Evolutionary conservation across 2,888 invertebrate species (phyloP), one percentile per base, ranked within the genome.

Genomic region (Lymantria dispar): DNA sequence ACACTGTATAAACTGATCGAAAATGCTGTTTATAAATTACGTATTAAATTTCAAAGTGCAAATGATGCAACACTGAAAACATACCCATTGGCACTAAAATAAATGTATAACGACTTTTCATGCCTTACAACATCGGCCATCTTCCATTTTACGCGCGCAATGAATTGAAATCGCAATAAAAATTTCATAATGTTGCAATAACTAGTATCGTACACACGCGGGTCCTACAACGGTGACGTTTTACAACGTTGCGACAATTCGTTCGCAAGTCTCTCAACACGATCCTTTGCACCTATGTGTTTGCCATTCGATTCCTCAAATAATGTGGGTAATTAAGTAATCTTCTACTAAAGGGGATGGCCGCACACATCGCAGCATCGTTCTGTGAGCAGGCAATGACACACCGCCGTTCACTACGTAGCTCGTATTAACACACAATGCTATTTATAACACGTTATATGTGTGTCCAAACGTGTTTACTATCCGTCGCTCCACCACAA

Each of bases 401-500:
- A 88, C 88, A 87, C 78, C 78, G 71, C 64, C 64, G 67, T 72
- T 69, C 77, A 74, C 83, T 83, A 89, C 89, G 87, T 86, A 85
- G 79, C 81, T 70, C 70, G 74, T 79, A 80, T 85, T 85, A 83
- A 81, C 83, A 83, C 80, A 85, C 83, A 80, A 83, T 80, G 82
- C 87, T 87, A 87, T 87, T 87, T 85, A 86, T 88, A 85, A 71
- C 67, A 78, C 75, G 74, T 74, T 77, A 74, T 79, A 78, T 78
- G 81, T 77, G 81, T 84, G 82, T 84, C 83, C 76, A 81, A 73
- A 74, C 78, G 78, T 76, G 87, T 89, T 90, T 89, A 89, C 90
- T 87, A 88, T 85, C 74, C 72, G 77, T 64, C 78, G 80, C 80
- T 75, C 79, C 80, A 77, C 80, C 78, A 76, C 87, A 77, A 83